A percentile compares a stretch with the other conserved stretches of the same genome.
Evolutionary conservation across 2,797 vertebrate genomes (phyloP).

Genomic region (Tapera naevia): DNA sequence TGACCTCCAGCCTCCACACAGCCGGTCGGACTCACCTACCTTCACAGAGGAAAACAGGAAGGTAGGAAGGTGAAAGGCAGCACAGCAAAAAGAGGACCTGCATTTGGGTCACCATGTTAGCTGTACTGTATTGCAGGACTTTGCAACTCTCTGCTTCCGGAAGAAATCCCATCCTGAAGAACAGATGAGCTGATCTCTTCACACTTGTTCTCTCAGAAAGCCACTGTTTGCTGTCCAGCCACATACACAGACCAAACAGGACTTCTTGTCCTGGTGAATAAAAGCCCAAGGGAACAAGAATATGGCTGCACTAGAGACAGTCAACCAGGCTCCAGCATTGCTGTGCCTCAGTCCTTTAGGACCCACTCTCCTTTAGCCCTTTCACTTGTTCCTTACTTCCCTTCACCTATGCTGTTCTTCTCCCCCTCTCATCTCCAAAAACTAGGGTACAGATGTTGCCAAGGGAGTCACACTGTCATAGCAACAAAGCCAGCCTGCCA

Average conservation of each 20-base stretch:
- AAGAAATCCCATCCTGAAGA: not conserved
- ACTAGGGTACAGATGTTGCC: not conserved
- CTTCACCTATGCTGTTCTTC: not conserved
- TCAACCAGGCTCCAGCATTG: not conserved
- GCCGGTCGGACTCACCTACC: not conserved
- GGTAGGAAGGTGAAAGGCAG: not conserved
- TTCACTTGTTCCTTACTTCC: not conserved
- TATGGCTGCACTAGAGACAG: not conserved
- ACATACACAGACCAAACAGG: not conserved
- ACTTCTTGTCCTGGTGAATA: not conserved
- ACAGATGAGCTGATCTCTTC: not conserved
- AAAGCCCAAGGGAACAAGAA: not conserved
- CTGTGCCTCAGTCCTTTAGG: not conserved
- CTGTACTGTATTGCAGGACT: not conserved
- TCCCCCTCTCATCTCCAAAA: not conserved
- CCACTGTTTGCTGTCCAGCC: not conserved
- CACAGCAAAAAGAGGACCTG: not conserved
- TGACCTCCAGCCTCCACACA: not conserved
- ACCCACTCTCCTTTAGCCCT: not conserved
- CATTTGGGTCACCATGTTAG: not conserved
- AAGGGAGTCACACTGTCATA: not conserved
- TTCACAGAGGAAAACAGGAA: not conserved
- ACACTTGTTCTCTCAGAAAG: not conserved
- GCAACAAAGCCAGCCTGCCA: not conserved
- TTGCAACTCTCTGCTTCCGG: not conserved